Base-by-base conservation (phyloP, 2,797 vertebrate species). In the Galago senegalensis region DNA sequence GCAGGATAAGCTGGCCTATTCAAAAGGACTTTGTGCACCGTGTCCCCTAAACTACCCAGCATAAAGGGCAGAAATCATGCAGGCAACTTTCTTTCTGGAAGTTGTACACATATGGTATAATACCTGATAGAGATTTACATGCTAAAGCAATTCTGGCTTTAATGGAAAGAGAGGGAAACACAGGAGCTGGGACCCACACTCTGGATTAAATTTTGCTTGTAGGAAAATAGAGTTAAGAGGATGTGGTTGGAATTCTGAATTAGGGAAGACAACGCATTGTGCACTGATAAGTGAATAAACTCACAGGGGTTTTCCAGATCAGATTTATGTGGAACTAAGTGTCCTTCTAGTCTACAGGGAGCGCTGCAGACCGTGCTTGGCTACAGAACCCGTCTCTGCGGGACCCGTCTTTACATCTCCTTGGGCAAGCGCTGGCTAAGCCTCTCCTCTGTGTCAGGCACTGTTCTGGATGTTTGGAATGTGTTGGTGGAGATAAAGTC, bases 161-260 rank as follows among this genome's bases (percentile, higher is more conserved):
- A 56, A 31, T 85, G 34, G 43, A 31, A 82, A 90, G 37, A 88
- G 8, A 5, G 29, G 14, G 2, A 25, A 17, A 85, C 75, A 27
- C 61, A 43, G 20, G 75, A 25, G 10, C 16, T 18, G 69, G 37
- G 43, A 94, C 21, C 31, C 53, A 70, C 31, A 37, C 23, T 34
- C 43, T 56, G 37, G 34, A 31, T 49, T 70, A 31, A 60, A 40
- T 90, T 70, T 93, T 84, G 49, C n/a, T 27, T 34, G 7, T 34
- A 76, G 73, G 87, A 91, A 76, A 94, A 76, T 20, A 20, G 56
- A 76, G 60, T 20, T 58, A 29, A 70, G 91, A 61, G 18, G 21
- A 87, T 80, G 34, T 61, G 53, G 53, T 34, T 83, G 83, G 63
- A 40, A 13, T 56, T 91, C 56, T 80, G 83, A 75, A 65, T n/a